phyloP scores from a whole-genome alignment of 2,888 invertebrate genomes.

The Aphidoletes aphidimyza region DNA sequence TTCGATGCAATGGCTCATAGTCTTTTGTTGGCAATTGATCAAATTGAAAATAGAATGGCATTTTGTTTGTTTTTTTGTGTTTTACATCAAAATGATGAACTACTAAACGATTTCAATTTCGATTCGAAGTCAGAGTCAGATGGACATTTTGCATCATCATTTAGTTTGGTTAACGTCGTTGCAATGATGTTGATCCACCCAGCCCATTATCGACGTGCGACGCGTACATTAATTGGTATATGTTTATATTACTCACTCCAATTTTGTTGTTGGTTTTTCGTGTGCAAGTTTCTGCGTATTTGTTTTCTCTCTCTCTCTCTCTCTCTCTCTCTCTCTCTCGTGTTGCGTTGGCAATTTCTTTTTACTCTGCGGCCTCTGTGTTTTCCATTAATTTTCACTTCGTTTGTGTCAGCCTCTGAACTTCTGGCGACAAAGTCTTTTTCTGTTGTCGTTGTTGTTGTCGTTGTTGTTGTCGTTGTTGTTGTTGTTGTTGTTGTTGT shows the following conservation, averaged over 20 bases:
- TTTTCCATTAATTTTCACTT: not conserved
- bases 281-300: too few species aligned
- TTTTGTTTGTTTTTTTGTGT: not conserved
- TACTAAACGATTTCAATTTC: not conserved
- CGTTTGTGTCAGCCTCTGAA: conserved; percentile 14
- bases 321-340: not conserved
- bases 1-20: too few species aligned
- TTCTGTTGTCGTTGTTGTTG: too few species aligned
- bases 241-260: too few species aligned
- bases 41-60: not conserved
- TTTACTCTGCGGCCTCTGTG: too few species aligned
- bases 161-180: not conserved
- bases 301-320: not conserved
- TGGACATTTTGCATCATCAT: not conserved
- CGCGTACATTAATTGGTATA: too few species aligned
- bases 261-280: too few species aligned
- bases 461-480: too few species aligned
- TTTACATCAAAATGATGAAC: not conserved
- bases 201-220: not conserved
- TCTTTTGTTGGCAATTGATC: not conserved
- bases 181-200: not conserved
- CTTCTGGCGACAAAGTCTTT: not conserved
- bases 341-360: not conserved
- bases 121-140: not conserved
- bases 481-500: too few species aligned